phyloP scores from a whole-genome alignment of 37 sponge, comb jelly and placozoan genomes.

The Eunapius fragilis region DNA sequence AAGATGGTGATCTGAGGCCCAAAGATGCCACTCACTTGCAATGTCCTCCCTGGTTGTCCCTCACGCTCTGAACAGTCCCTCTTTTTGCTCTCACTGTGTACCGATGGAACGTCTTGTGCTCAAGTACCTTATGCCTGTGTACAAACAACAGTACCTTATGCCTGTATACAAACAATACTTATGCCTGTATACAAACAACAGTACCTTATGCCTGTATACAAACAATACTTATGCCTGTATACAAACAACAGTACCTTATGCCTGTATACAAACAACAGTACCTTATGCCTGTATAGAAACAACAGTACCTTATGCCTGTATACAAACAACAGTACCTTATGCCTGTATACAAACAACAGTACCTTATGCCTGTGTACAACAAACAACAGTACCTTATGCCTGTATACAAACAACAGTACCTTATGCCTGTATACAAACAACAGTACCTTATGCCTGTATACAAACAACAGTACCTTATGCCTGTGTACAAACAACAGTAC shows the following conservation, averaged over 20 bases:
- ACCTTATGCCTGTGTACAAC: neutral
- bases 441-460: neutral
- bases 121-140: conserved; percentile 39
- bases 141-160: neutral
- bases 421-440: conserved; percentile 8
- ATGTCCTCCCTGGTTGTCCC: conserved; percentile 85
- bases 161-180: neutral
- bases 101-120: conserved; percentile 98
- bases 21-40: conserved; percentile 1
- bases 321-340: conserved; percentile 22
- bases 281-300: neutral
- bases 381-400: neutral
- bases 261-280: conserved; percentile 4
- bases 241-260: conserved; percentile 23
- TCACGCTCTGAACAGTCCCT: conserved; percentile 86
- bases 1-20: neutral
- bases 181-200: neutral
- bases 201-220: neutral
- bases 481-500: neutral
- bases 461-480: neutral
- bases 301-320: neutral
- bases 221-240: no score
- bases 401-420: conserved; percentile 21
- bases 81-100: conserved; percentile 96
- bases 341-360: conserved; percentile 3